These are phyloP conservation scores for Stenopsyche tienmushanensis DNA, from an alignment of 1,140 invertebrate species.

Conservation along the genomic window DNA sequence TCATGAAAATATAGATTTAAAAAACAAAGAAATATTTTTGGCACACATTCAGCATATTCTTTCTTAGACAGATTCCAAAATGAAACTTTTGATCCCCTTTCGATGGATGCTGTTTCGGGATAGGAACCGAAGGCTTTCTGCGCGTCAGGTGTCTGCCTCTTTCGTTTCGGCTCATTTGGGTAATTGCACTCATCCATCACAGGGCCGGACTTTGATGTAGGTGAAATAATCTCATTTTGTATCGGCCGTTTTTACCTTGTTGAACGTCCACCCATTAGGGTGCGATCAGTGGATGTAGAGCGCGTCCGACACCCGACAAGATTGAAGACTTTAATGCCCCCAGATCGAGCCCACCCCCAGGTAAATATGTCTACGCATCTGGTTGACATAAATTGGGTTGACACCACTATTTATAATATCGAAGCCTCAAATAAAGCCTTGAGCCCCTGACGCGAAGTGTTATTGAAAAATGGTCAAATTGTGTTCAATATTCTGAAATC, in stretches of 20 bases:
- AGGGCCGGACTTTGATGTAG: constrained; percentile 39
- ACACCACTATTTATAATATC: too few species aligned
- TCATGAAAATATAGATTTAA: too few species aligned
- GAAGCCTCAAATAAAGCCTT: too few species aligned
- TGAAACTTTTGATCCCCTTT: neutral
- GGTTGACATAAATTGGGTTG: neutral
- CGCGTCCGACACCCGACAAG: constrained; percentile 19
- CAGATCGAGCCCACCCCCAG: neutral
- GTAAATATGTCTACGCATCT: neutral
- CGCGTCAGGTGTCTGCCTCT: constrained; percentile 37
- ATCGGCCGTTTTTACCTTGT: constrained; percentile 41
- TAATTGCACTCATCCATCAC: constrained; percentile 42
- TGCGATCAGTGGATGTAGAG: constrained; percentile 6
- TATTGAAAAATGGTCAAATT: too few species aligned
- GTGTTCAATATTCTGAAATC: too few species aligned
- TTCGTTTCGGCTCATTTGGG: constrained; percentile 39
- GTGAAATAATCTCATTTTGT: constrained; percentile 43
- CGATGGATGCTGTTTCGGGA: neutral
- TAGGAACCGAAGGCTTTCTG: neutral
- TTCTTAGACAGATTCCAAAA: too few species aligned
- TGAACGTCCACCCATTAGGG: constrained; percentile 24
- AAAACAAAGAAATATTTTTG: too few species aligned
- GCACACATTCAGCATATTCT: too few species aligned
- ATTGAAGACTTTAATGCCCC: constrained; percentile 39
- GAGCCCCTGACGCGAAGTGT: too few species aligned